Base-by-base conservation (phyloP, 2,888 invertebrate species). In the Crematogaster levior region DNA sequence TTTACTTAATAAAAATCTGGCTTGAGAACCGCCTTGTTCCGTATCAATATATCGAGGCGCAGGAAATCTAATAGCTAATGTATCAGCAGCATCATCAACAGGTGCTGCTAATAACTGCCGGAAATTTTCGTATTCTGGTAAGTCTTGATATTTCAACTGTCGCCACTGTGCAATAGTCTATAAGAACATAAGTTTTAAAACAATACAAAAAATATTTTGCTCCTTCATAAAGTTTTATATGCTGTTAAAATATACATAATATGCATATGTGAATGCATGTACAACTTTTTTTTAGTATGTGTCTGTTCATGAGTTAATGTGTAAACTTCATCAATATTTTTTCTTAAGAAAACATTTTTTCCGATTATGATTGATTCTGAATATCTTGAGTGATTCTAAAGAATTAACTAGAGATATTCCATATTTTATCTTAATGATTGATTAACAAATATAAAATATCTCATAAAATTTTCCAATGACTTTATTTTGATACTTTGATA, bases 41-140 rank as follows among this genome's bases (percentile, higher is more conserved):
- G 99, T 99, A 94, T 99, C 99, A 90, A 99, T 99, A 94, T 99
- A 99, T 80, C 99, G 96, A 12, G 99, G 99, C 96, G 99, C 99
- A 1, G 99, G 99, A 95, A 99, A 99, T 84, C 99, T 96, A 40
- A 97, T 98, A 94, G 97, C 97, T 85, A 99, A 95, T 90, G 99
- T 99, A 95, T 99, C 99, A 93, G 98, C 98, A 18, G 99, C 99
- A 95, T 99, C 99, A 94, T 99, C 99, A 0, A 99, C 96, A 0
- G 99, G 99, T 6, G 99, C 99, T 89, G 98, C 97, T 63, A 99
- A 95, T 81, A 99, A 95, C 93, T 99, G 99, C 90, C 98, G 98
- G 95, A 99, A 99, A 94, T 99, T 98, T 93, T 98, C 99, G 94
- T 99, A 99, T 94, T 99, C 99, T 0, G 99, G 97, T 96, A 98